A percentile compares a stretch with the other conserved stretches of the same genome.
Evolutionary conservation across 2,113 vertebrate species (phyloP).

Genomic region (Morone chrysops): DNA sequence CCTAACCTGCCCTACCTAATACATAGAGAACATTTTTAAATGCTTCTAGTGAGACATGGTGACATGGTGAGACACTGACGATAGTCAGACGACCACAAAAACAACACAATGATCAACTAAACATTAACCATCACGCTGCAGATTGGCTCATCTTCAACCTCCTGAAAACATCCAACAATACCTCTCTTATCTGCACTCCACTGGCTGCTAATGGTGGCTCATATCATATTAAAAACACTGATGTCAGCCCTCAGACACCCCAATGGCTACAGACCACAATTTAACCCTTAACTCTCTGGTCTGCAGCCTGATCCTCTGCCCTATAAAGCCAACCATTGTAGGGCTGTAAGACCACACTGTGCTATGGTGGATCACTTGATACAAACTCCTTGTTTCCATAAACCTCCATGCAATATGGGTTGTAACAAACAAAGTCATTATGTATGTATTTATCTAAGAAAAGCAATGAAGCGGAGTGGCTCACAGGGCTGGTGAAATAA

Average conservation of each 20-base stretch:
- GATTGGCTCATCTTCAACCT: neutral
- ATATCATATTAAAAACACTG: slow-evolving; percentile 39
- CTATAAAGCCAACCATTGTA: neutral
- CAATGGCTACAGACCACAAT: neutral
- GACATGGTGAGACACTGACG: neutral
- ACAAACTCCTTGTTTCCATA: neutral
- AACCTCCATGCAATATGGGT: no score
- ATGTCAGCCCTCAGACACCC: slow-evolving; percentile 1
- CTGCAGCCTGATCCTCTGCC: neutral
- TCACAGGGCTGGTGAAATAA: neutral
- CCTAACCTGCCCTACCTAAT: neutral
- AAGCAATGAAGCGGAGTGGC: neutral
- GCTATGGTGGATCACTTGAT: neutral
- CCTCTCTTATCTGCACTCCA: slow-evolving; percentile 22
- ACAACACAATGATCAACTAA: neutral
- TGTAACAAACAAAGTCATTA: no score
- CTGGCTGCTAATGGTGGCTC: neutral
- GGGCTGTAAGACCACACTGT: neutral
- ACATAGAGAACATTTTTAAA: neutral
- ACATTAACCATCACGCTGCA: neutral
- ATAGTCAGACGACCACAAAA: neutral
- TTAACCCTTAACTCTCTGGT: slow-evolving; percentile 3
- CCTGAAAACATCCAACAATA: neutral
- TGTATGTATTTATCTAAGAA: neutral
- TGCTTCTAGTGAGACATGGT: neutral